Conservation (phyloP, 2,797 vertebrate species). For the Molossus molossus region DNA sequence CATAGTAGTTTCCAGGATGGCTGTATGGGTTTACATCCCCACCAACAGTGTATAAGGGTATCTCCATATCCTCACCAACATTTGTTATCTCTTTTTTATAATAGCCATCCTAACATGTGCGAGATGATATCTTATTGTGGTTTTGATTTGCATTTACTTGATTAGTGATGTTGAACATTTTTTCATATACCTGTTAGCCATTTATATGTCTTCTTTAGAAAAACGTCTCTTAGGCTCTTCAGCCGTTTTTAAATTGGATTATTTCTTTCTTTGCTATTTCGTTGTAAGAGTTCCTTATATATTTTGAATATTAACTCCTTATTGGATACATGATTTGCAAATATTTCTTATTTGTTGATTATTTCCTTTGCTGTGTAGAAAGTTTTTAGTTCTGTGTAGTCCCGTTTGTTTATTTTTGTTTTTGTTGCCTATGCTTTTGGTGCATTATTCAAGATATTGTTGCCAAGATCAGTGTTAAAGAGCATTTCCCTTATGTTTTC, state of each 20-base stretch:
- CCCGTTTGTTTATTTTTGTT: neutral
- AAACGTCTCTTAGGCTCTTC: neutral
- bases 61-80: neutral
- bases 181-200: neutral
- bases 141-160: slow-evolving; percentile 40
- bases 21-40: neutral
- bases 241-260: neutral
- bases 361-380: neutral
- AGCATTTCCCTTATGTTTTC: neutral
- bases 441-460: neutral
- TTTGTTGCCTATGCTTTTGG: slow-evolving; percentile 1
- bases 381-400: neutral
- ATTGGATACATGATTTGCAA: neutral
- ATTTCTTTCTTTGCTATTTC: slow-evolving; percentile 4
- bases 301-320: slow-evolving; percentile 21
- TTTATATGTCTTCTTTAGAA: neutral
- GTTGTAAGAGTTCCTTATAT: neutral
- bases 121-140: neutral
- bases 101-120: neutral
- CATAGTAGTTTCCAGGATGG: neutral
- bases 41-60: neutral
- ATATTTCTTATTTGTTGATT: slow-evolving; percentile 2
- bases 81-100: neutral
- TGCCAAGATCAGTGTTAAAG: neutral
- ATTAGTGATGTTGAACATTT: neutral